Evolutionary conservation across 2,888 invertebrate species (phyloP), one percentile per base, ranked within the genome.

Genomic region (Ophion ventricosus): DNA sequence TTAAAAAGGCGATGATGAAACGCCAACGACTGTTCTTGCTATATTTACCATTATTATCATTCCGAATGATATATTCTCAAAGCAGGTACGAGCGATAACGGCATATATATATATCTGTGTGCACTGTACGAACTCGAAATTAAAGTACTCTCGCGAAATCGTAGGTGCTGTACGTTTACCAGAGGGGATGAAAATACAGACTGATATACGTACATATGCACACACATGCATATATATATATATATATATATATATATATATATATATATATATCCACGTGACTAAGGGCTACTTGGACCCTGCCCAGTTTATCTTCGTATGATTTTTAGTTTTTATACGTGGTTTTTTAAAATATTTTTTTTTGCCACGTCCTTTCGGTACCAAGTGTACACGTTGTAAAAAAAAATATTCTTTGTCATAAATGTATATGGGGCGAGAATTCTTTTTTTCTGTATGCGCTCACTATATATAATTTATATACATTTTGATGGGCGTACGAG

Each of bases 1-100:
- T 23, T 20, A 17, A 23, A 66, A 35, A 78, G 20, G 8, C 57
- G 49, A 85, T 54, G 59, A 85, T 75, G 76, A 67, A 82, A 69
- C 61, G 64, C 61, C 54, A 56, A 72, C 57, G 69, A 56, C 29
- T 67, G 80, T 73, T 77, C 83, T 80, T 73, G 74, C 73, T 85
- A 56, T 70, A 76, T 76, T 81, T 66, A 81, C 76, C 82, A 82
- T 85, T 76, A 82, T 82, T 82, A 80, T 84, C 66, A 82, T 82
- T 76, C 25, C 64, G 66, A 20, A 82, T 79, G 61, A 73, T 73
- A 82, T 70, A 84, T 74, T 69, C 23, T 54, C 73, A 23, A 56
- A 80, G 72, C 70, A 72, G 61, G 56, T 73, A 80, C 43, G 26
- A 73, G 23, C 43, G 72, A 70, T 79, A 57, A 56, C 54, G 54